Conservation (phyloP, 2,888 invertebrate species). For the Eupithecia exiguata region DNA sequence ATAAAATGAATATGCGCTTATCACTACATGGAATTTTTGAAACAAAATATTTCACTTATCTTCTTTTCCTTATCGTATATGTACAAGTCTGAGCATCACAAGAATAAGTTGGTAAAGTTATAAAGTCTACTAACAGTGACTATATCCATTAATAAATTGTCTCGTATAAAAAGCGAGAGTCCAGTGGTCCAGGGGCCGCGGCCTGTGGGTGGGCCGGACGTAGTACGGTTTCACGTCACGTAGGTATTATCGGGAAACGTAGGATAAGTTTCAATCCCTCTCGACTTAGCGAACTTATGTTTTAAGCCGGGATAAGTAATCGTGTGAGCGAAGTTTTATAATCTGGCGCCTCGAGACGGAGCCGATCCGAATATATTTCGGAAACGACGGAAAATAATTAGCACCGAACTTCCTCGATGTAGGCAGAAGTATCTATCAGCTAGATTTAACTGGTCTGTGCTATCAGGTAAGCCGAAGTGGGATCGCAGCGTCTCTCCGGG, state of each 20-base stretch:
- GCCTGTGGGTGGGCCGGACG: neutral
- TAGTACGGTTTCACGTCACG: constrained; percentile 22
- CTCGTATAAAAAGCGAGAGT: neutral
- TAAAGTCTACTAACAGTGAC: neutral
- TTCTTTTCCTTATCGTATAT: neutral
- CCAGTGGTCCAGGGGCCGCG: neutral
- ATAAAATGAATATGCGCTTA: neutral
- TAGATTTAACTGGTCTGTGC: no score
- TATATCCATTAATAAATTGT: neutral
- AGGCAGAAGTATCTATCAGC: neutral
- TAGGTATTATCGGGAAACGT: constrained; percentile 17
- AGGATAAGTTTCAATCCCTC: constrained; percentile 28
- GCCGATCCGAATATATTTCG: neutral
- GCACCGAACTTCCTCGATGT: neutral
- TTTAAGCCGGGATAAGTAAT: constrained; percentile 21
- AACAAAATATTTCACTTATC: no score
- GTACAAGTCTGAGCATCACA: neutral
- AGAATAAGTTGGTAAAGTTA: neutral
- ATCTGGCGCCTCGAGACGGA: neutral
- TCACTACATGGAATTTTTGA: no score
- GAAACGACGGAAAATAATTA: neutral
- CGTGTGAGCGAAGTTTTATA: constrained; percentile 11
- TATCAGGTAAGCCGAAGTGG: no score
- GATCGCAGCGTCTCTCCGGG: neutral
- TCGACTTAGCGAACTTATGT: constrained; percentile 26